Evolutionary conservation across 2,797 vertebrate species (phyloP), one percentile per base, ranked within the genome.

Genomic region (Mormyrus proboscirostris): DNA sequence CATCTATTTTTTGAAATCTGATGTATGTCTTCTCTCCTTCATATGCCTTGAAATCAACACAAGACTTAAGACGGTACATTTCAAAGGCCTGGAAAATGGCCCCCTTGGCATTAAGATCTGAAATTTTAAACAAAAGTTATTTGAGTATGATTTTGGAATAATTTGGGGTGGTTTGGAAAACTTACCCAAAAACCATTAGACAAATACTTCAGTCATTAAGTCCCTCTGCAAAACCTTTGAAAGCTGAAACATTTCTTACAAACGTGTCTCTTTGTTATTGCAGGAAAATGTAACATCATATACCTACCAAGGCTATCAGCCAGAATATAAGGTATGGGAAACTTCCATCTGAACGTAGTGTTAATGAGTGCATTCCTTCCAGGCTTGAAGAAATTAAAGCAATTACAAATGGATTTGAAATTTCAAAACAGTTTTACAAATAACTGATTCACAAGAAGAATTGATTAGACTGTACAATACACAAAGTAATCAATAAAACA

Each of bases 1-100:
- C 97, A 0, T 86, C 79, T 94, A 92, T 94, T 91, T 98, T 96
- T 88, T 92, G 96, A 92, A 99, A 99, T 90, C 96, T 96, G 92
- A 99, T 96, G 57, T 91, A 98, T 0, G 94, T 93, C 65, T 90
- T 93, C 88, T 99, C 98, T 91, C 97, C 97, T 92, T 97, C 96
- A 25, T 99, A 98, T 0, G 97, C 97, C 92, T 98, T 99, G 94
- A 99, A 99, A 93, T 98, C 97, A 3, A 99, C 5, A 51, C 98
- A 99, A 16, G 98, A 97, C 92, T 97, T 98, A 1, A 99, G 95
- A 9, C 97, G 96, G 89, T 97, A 99, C 96, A 98, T 97, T 94
- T 99, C 98, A 93, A 99, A 97, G 0, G 96, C 95, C 91, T 97
- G 96, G 85, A 98, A 95, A 91, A 98, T 96, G 0, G 96, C 96